phyloP scores from a whole-genome alignment of 2,113 vertebrate genomes.

The Epinephelus fuscoguttatus region DNA sequence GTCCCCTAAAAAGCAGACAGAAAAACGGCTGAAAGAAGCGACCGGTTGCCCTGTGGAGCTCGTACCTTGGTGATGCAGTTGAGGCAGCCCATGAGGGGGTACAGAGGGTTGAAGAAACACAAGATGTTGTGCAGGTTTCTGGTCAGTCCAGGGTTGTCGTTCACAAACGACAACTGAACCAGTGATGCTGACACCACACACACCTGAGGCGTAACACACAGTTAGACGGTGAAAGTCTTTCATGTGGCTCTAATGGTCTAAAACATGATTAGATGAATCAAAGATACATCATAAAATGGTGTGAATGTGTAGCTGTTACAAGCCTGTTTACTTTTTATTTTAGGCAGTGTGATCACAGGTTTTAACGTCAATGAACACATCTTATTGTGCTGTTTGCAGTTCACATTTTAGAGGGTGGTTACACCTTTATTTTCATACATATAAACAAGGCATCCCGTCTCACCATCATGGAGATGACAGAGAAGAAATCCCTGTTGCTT shows the following conservation, averaged over 20 bases:
- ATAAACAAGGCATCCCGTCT: constrained; percentile 60
- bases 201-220: constrained; percentile 63
- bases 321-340: not conserved
- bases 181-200: constrained; percentile 84
- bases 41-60: not conserved
- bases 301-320: no score
- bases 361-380: not conserved
- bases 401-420: not conserved
- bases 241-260: not conserved
- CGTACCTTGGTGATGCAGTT: constrained; percentile 93
- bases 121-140: constrained; percentile 88
- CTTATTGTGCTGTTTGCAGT: not conserved
- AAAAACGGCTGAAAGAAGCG: not conserved
- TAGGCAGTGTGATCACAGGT: not conserved
- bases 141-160: constrained; percentile 81
- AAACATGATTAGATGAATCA: not conserved
- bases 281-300: no score
- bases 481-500: constrained; percentile 95
- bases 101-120: constrained; percentile 92
- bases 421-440: no score
- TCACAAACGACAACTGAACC: constrained; percentile 87
- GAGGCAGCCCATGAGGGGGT: constrained; percentile 94
- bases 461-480: constrained; percentile 96
- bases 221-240: not conserved
- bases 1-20: not conserved